Percentiles rank a stretch among this genome's conserved stretches.
phyloP scores from a whole-genome alignment of 2,888 invertebrate species.

The Zonitis immaculata region DNA sequence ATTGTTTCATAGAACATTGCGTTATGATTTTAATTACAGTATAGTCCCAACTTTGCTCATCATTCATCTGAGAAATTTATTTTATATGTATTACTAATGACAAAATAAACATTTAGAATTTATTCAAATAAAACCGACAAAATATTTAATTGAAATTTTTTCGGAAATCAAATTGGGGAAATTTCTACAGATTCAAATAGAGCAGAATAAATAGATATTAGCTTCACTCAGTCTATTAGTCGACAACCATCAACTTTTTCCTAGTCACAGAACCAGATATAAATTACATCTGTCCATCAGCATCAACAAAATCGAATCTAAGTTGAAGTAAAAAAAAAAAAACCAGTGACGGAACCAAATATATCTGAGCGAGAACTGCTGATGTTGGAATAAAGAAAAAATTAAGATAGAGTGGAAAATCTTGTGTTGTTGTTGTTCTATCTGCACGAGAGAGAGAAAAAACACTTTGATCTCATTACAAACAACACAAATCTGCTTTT shows the following conservation, averaged over 20 bases:
- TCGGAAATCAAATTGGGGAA: too few relatives aligned
- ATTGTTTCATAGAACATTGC: background rate
- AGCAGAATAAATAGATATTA: background rate
- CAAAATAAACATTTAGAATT: too few relatives aligned
- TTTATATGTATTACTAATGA: background rate
- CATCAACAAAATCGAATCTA: background rate
- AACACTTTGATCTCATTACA: background rate
- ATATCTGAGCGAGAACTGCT: background rate
- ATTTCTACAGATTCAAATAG: background rate
- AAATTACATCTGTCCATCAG: conserved; percentile 1
- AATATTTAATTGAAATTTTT: too few relatives aligned
- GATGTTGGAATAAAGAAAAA: background rate
- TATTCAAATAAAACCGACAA: too few relatives aligned
- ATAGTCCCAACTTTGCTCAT: background rate
- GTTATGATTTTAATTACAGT: too few relatives aligned
- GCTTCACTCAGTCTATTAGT: background rate
- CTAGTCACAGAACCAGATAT: background rate
- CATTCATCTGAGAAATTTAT: background rate
- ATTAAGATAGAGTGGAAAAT: too few relatives aligned
- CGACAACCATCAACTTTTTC: background rate
- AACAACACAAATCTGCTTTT: background rate
- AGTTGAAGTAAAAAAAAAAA: background rate
- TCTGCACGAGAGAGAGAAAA: background rate
- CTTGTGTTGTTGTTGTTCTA: too few relatives aligned
- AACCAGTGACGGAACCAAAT: background rate